These are phyloP conservation scores for Prionace glauca DNA, from an alignment of 2,797 vertebrate species.

Conservation along the genomic window DNA sequence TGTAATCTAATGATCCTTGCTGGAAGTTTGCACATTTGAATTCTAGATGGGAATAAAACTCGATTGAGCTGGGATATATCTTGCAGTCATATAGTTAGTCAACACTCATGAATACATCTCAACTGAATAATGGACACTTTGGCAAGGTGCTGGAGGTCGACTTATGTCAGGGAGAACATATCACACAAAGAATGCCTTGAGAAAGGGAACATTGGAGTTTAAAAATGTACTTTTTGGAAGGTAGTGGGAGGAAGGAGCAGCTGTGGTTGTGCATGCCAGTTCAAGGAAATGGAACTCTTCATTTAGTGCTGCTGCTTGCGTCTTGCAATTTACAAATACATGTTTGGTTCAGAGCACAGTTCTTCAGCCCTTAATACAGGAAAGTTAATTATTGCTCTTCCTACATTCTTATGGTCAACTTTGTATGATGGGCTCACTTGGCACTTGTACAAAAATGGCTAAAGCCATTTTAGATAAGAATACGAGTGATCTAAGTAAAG, in stretches of 20 bases:
- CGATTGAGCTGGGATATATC: neutral
- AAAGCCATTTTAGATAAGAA: neutral
- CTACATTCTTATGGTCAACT: neutral
- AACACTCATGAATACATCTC: neutral
- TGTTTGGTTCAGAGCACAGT: neutral
- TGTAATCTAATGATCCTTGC: neutral
- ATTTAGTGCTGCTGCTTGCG: neutral
- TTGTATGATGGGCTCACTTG: neutral
- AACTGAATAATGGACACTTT: neutral
- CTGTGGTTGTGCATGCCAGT: neutral
- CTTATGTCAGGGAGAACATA: neutral
- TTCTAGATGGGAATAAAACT: neutral
- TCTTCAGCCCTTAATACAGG: neutral
- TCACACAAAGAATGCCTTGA: neutral
- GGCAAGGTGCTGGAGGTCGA: neutral
- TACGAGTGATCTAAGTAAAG: neutral
- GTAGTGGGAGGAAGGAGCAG: no score
- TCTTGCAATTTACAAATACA: neutral
- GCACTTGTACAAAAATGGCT: neutral
- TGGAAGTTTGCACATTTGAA: neutral
- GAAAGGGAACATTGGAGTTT: neutral
- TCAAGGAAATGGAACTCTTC: neutral
- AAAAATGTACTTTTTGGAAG: neutral
- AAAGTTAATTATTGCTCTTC: neutral
- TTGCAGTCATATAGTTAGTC: neutral